Conservation (phyloP, 1,140 invertebrate species). For the Nautilus pompilius region DNA sequence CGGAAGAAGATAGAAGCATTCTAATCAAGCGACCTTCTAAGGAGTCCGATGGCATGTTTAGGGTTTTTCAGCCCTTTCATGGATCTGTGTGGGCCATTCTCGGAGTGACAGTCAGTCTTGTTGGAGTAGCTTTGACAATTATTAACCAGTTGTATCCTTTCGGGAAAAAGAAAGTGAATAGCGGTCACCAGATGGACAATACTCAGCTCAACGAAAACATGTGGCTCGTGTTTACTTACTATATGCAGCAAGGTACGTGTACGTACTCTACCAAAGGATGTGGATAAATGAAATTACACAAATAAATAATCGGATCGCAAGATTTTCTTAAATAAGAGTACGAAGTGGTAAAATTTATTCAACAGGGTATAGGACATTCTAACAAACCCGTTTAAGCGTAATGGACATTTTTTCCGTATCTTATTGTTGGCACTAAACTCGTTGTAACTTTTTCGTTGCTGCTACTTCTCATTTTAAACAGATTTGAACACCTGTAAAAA, state of each 20-base stretch:
- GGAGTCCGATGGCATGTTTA: constrained; percentile 24
- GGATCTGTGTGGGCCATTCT: constrained; percentile 22
- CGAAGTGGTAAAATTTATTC: too few relatives aligned
- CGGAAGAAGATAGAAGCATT: constrained; percentile 32
- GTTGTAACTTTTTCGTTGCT: too few relatives aligned
- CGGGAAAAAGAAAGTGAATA: constrained; percentile 1
- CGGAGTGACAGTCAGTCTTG: constrained; percentile 9
- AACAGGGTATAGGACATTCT: too few relatives aligned
- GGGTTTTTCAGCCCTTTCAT: constrained; percentile 27
- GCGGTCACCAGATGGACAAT: background rate
- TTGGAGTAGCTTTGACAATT: constrained; percentile 18
- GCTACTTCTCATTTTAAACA: too few relatives aligned
- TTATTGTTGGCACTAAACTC: too few relatives aligned
- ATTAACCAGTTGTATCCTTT: constrained; percentile 23
- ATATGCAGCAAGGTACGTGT: constrained; percentile 33
- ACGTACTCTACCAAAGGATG: too few relatives aligned
- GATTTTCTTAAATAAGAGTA: too few relatives aligned
- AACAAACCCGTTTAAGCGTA: too few relatives aligned
- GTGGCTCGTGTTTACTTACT: constrained; percentile 24
- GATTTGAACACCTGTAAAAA: too few relatives aligned
- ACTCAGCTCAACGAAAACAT: constrained; percentile 8
- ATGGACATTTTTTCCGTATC: too few relatives aligned
- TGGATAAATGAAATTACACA: too few relatives aligned
- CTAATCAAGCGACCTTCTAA: constrained; percentile 18
- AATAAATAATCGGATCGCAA: too few relatives aligned